phyloP scores from a whole-genome alignment of 2,113 vertebrate genomes.

The Piprites chloris region DNA sequence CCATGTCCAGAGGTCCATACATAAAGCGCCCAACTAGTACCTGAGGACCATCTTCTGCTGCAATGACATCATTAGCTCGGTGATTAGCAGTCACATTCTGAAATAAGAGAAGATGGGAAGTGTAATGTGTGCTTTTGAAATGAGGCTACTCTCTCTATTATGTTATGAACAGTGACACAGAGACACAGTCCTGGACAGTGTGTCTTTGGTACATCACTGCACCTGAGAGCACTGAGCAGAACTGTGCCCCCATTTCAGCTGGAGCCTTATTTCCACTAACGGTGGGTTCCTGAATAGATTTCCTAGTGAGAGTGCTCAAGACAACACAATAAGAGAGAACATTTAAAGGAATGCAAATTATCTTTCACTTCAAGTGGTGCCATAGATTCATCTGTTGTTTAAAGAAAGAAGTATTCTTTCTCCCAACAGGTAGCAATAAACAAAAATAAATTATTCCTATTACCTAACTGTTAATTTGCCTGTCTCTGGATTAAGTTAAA shows the following conservation, averaged over 20 bases:
- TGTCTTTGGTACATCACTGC: background rate
- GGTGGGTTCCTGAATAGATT: background rate
- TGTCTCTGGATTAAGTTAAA: background rate
- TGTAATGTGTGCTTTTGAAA: background rate
- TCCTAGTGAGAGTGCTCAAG: background rate
- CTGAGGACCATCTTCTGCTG: conserved; percentile 89
- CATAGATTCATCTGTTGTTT: background rate
- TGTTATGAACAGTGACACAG: background rate
- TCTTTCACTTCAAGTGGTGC: background rate
- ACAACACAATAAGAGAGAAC: background rate
- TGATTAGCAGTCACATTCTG: conserved; percentile 97
- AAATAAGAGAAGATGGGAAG: background rate
- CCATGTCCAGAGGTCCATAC: conserved; percentile 98
- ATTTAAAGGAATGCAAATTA: background rate
- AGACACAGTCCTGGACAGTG: background rate
- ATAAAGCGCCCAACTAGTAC: conserved; percentile 94
- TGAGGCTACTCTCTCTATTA: background rate
- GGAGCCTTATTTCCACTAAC: background rate
- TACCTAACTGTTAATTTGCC: background rate
- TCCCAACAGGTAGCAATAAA: background rate
- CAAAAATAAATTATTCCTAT: background rate
- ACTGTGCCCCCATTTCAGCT: background rate
- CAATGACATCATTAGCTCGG: conserved; percentile 91
- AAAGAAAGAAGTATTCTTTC: background rate
- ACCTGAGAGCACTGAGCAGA: background rate